A percentile compares a stretch with the other conserved stretches of the same genome.
phyloP scores from a whole-genome alignment of 2,113 vertebrate species.

The Bubo blakistoni region DNA sequence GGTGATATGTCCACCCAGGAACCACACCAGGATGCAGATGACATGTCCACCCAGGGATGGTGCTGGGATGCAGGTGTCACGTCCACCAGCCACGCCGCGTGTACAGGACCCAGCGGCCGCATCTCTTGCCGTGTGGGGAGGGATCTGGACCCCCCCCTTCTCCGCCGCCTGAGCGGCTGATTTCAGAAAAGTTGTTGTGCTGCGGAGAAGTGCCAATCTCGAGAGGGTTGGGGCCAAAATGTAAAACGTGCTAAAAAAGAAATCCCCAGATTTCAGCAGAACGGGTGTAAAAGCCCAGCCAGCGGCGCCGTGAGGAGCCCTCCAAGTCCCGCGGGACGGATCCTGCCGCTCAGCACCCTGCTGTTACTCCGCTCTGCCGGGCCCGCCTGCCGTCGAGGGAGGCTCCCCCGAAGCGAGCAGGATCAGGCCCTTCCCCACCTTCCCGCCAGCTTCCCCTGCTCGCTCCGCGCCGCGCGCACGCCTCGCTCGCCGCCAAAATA shows the following conservation, averaged over 20 bases:
- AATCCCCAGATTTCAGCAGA: background rate
- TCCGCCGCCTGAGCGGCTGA: accelerated
- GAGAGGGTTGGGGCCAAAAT: background rate
- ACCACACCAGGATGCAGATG: background rate
- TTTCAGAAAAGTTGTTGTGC: background rate
- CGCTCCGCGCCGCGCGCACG: accelerated
- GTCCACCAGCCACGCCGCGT: accelerated
- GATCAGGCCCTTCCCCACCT: background rate
- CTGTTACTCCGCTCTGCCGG: accelerated
- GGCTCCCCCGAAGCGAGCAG: background rate
- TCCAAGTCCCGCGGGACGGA: accelerated
- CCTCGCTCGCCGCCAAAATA: background rate
- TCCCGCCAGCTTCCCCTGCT: background rate
- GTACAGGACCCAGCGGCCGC: accelerated
- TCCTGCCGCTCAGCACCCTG: background rate
- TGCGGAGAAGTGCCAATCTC: background rate
- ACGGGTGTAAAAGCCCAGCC: background rate
- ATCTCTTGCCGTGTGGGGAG: accelerated
- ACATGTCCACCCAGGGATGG: background rate
- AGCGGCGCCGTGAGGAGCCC: background rate
- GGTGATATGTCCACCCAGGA: background rate
- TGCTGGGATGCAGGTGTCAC: background rate
- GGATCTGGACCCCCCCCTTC: no score
- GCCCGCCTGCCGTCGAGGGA: accelerated
- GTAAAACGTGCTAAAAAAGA: background rate